Evolutionary conservation across 2,888 invertebrate genomes (phyloP), one percentile per base, ranked within the genome.

Genomic region (Folsomia candida): DNA sequence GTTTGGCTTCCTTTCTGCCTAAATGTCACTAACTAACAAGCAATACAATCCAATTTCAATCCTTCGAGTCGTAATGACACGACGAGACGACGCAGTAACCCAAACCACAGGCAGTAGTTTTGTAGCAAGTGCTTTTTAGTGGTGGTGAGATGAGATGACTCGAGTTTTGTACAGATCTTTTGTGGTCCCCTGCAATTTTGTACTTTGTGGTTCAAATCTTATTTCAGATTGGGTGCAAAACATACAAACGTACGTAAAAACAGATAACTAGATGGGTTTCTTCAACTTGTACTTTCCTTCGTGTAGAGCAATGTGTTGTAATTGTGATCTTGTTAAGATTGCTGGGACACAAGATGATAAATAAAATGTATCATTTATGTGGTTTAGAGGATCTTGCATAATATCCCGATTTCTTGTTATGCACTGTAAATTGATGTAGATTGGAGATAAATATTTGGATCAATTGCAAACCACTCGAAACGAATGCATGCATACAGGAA

Each of bases 351-450:
- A 54, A 54, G 54, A 22, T 20, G n/a, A 54, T 54, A 54, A 54
- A n/a, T 54, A 54, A 54, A 54, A 20, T 54, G 20, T 54, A 54
- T 54, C 20, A 54, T 54, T 54, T 54, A 54, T 54, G 54, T 54
- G 54, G 54, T 54, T 54, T 54, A 6, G 54, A 22, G 18, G 11
- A 22, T 22, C 22, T 54, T 54, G 54, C 54, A 54, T 54, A 54
- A 54, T 54, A 54, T 54, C 22, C 37, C 14, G 37, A 14, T 37
- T 37, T 37, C 14, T 14, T 37, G 37, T 37, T 37, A 37, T 37
- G 37, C 4, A 37, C 14, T 9, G 37, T 37, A 37, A 37, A 37
- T 37, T 37, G 37, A 37, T 37, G 37, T 37, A 37, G 37, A 37
- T 37, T 37, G 37, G 37, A 37, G 14, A 37, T 37, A 37, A n/a